Evolutionary conservation across 2,888 invertebrate species (phyloP).

Genomic region (Thelaira solivaga): DNA sequence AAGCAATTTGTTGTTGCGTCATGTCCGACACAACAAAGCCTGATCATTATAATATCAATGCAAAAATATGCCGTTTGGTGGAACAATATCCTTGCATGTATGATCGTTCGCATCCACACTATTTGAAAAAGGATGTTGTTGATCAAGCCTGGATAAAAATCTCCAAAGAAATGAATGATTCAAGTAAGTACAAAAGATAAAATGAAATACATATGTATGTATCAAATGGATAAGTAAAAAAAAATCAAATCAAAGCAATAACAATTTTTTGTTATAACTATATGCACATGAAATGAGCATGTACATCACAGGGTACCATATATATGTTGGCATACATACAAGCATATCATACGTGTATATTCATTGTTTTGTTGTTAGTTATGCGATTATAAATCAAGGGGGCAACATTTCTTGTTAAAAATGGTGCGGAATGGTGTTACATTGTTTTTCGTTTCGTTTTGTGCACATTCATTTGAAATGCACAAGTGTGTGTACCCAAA

Average conservation of each 20-base stretch:
- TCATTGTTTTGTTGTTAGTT: constrained; percentile 33
- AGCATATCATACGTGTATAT: too few species aligned
- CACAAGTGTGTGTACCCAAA: too few species aligned
- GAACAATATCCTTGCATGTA: constrained; percentile 72
- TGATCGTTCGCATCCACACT: constrained; percentile 71
- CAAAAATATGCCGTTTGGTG: constrained; percentile 72
- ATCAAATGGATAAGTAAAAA: neutral
- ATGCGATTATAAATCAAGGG: constrained; percentile 33
- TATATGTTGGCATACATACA: too few species aligned
- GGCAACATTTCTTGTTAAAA: constrained; percentile 57
- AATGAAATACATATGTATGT: neutral
- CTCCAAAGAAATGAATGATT: constrained; percentile 70
- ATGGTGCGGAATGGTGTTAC: constrained; percentile 44
- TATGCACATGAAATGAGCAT: too few species aligned
- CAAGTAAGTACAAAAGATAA: constrained; percentile 66
- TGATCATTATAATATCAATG: constrained; percentile 70
- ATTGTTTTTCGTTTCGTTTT: constrained; percentile 8
- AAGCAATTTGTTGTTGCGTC: constrained; percentile 30
- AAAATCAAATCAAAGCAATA: constrained; percentile 3
- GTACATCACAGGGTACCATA: too few species aligned
- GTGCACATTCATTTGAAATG: neutral
- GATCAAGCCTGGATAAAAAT: constrained; percentile 72
- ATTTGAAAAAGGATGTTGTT: constrained; percentile 70
- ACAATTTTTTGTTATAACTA: neutral
- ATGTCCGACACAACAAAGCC: constrained; percentile 65